A percentile compares a stretch with the other conserved stretches of the same genome.
Evolutionary conservation across 2,888 invertebrate species (phyloP).

Genomic region (Stenoptilia bipunctidactyla): DNA sequence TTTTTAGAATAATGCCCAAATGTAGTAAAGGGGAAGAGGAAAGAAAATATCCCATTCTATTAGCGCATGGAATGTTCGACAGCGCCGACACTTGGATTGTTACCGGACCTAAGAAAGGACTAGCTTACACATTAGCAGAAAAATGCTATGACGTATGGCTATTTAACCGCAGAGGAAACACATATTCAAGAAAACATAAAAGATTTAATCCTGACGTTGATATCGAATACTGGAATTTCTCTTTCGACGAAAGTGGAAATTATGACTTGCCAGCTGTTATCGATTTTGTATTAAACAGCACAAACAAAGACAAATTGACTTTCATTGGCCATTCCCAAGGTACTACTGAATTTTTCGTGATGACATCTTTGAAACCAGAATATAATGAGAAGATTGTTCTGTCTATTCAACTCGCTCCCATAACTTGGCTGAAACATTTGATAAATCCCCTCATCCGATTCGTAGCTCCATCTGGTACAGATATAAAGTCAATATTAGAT

Average conservation of each 20-base stretch:
- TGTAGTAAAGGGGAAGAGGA: constrained; percentile 22
- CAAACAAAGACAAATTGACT: constrained; percentile 65
- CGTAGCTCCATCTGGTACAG: constrained; percentile 20
- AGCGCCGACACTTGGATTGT: constrained; percentile 40
- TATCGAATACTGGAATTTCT: constrained; percentile 62
- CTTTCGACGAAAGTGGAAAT: constrained; percentile 78
- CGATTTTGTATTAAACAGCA: constrained; percentile 38
- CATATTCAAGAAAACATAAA: constrained; percentile 70
- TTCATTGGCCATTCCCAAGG: constrained; percentile 82
- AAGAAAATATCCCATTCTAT: constrained; percentile 29
- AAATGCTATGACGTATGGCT: constrained; percentile 67
- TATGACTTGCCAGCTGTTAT: constrained; percentile 78
- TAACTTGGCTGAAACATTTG: constrained; percentile 66
- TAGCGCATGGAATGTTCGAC: constrained; percentile 41
- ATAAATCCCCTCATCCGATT: constrained; percentile 29
- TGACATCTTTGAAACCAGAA: constrained; percentile 63
- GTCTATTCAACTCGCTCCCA: constrained; percentile 49
- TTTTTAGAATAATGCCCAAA: constrained; percentile 35
- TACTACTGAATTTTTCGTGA: constrained; percentile 68
- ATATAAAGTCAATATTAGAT: constrained; percentile 29
- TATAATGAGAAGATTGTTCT: constrained; percentile 71
- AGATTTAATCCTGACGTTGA: constrained; percentile 43
- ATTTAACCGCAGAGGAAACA: constrained; percentile 70
- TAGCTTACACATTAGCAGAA: constrained; percentile 49
- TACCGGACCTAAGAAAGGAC: constrained; percentile 28